Base-by-base conservation (phyloP, 2,797 vertebrate species). In the Anguilla anguilla region DNA sequence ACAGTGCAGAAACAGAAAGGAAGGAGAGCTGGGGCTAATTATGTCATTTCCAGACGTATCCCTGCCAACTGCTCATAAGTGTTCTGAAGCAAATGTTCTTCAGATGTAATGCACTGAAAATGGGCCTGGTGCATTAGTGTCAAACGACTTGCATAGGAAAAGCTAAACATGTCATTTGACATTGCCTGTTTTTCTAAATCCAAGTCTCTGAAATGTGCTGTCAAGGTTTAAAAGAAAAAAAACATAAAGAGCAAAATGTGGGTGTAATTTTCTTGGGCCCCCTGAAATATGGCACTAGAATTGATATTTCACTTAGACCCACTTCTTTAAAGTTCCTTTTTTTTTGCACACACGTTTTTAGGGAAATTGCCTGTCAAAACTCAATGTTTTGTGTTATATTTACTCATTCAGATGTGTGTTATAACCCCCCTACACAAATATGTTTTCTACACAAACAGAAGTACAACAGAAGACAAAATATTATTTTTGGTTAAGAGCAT, bases 41-140 rank as follows among this genome's bases (percentile, higher is more conserved):
- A 96, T 96, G 95, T 96, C 95, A 96, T 93, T 89, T 91, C 92
- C 92, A 88, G 94, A 95, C 95, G 95, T 94, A 95, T 95, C 94
- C 94, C 93, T 93, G 94, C 96, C 95, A 94, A 92, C 91, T 94
- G 1, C 89, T 86, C 91, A 93, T 94, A 94, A 93, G 93, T 92
- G 92, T 92, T 92, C 57, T 39, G 85, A 86, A 86, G 77, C 31
- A 67, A 83, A 83, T 87, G 96, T 96, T 96, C 96, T 97, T 97
- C 96, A 96, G 94, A 96, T 92, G 89, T 84, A 90, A 89, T 91
- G 93, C 89, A 91, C 90, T 90, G 91, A 91, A 93, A 95, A 92
- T 89, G 90, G 88, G 89, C 90, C 88, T 86, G 69, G 88, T 94
- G 92, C 93, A 95, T 95, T 93, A 93, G 94, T 95, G 94, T 95